Evolutionary conservation across 2,113 vertebrate genomes (phyloP).

Genomic region (Empidonax alnorum): DNA sequence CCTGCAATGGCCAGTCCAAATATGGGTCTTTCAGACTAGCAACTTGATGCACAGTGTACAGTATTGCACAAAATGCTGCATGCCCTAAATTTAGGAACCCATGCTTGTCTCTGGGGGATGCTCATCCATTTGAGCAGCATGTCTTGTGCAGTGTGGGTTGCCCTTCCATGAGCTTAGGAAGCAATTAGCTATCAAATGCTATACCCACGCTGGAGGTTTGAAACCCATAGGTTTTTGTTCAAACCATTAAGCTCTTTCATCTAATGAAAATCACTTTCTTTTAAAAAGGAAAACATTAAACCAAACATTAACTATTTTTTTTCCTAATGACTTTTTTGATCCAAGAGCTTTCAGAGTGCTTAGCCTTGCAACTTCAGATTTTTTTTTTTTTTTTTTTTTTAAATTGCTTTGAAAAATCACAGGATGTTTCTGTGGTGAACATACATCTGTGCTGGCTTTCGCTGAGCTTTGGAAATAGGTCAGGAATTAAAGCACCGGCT

Average conservation of each 20-base stretch:
- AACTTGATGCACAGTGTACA: rapidly evolving
- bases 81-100: neutral
- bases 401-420: constrained; percentile 38
- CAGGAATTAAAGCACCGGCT: constrained; percentile 63
- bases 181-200: neutral
- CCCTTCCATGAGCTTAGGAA: neutral
- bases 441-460: constrained; percentile 61
- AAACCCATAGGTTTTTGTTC: neutral
- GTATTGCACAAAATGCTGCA: neutral
- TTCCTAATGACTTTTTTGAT: constrained; percentile 8
- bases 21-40: neutral
- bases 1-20: neutral
- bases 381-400: neutral
- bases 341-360: constrained; percentile 17
- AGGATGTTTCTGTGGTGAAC: constrained; percentile 42
- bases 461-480: constrained; percentile 67
- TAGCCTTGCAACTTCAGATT: constrained; percentile 29
- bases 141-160: neutral
- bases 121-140: neutral
- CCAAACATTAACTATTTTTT: neutral
- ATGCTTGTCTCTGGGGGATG: neutral
- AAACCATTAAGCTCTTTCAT: neutral
- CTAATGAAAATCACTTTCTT: neutral
- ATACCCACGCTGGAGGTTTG: neutral
- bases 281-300: neutral